Base-by-base conservation (phyloP, 2,888 invertebrate species). In the Oligia latruncula region DNA sequence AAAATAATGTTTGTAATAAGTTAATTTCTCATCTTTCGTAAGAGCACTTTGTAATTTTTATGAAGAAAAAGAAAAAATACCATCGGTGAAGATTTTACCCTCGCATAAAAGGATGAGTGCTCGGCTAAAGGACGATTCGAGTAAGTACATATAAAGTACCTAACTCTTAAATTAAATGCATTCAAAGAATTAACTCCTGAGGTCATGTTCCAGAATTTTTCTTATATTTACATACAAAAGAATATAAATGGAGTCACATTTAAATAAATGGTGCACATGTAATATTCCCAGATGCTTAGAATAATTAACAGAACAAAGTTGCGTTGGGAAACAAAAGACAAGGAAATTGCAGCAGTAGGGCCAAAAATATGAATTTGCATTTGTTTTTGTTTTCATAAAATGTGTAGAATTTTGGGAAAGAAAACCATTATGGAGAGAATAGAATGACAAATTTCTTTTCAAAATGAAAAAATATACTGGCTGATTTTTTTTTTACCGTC, bases 1-100 rank as follows among this genome's bases (percentile, higher is more conserved):
- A 87, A 88, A 92, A 87, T 89, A 91, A 93, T 91, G 90, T 89
- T 89, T 88, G 90, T 86, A 90, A 91, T 92, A 93, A 93, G 91
- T 92, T 91, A 92, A 93, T 93, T 91, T 90, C 84, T 92, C 90
- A 89, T 92, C 82, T 83, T 83, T 86, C 85, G 82, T 90, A 81
- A 90, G 86, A 84, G 88, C 87, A 90, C 91, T 91, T 91, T 84
- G 88, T 90, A 79, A 85, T 88, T 72, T 83, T 88, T 81, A 62
- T 84, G 80, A 68, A 77, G 77, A 64, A 85, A 86, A 87, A 86
- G 77, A 64, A 85, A 86, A 87, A 86, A 89, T 88, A 90, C 86
- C 86, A 87, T 84, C 62, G 71, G 76, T 60, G 81, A 85, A 86
- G 82, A 86, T 90, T 89, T 29, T 81, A 82, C 74, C 83, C 78